Evolutionary conservation across 2,888 invertebrate genomes (phyloP), one percentile per base, ranked within the genome.

Genomic region (Endotricha flammealis): DNA sequence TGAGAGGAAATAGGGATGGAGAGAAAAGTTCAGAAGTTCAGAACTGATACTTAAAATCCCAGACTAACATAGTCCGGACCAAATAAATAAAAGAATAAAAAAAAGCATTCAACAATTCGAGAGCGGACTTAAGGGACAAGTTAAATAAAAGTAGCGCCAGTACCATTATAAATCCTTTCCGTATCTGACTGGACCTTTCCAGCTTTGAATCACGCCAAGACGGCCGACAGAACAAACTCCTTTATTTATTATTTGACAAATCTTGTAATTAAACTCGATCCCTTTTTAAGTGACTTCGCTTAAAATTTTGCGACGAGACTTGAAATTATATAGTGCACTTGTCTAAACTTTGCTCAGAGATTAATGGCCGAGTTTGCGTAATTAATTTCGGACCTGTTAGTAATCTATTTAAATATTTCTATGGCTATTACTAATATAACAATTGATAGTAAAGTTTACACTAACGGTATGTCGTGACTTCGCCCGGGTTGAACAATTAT

Each of bases 241-340:
- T 50, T 60, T 68, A 64, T 68, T 64, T 67, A 66, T 69, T 64
- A 61, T 66, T 68, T 65, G 61, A 64, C 63, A 63, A 67, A 66
- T 67, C 60, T 62, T 50, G 55, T 67, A 60, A 69, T 68, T 65
- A 65, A 63, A 60, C 50, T 46, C 43, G 46, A 62, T 53, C 53
- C 55, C 48, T 41, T 63, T 64, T 57, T 50, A 58, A 63, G 50
- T 51, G 46, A 58, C 52, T 57, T 45, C 20, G 35, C 45, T 28
- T 39, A 45, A 46, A 53, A 49, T 53, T n/a, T 48, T 38, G 40
- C 44, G 39, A 43, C 22, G 40, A 24, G 39, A 46, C 38, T 49
- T 40, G 32, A 39, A 37, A 43, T 49, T 45, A 42, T 49, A 44
- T 44, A 52, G 44, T 20, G 30, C 20, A 29, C 9, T 38, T 24